Evolutionary conservation across 2,113 vertebrate genomes (phyloP), one percentile per base, ranked within the genome.

Genomic region (Sardina pilchardus): DNA sequence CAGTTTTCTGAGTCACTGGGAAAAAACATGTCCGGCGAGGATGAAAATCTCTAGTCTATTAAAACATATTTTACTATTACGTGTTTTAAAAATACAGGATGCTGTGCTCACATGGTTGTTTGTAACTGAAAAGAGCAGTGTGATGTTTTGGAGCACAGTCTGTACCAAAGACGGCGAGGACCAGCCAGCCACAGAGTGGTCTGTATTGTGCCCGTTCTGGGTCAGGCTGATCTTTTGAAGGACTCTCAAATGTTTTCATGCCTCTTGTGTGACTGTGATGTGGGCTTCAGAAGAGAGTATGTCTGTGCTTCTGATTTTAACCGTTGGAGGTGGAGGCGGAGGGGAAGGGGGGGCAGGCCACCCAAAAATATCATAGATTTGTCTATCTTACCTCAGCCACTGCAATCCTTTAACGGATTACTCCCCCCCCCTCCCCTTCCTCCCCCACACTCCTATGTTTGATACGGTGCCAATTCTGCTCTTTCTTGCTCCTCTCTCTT

Each of bases 381-480:
- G 21, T 71, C 47, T 67, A 30, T 26, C 39, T 87, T 30, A 84
- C 56, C 75, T 84, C 80, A 82, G 80, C 82, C 78, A 78, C 86
- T 83, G 78, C 59, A 84, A 86, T 86, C 80, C 88, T 78, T 81
- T 89, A 48, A 83, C 53, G n/a, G 82, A 87, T 85, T 85, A 89
- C 53, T 59, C 39, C 34, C 81, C 50, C 75, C 17, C 71, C 85
- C 48, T 42, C 24, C n/a, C n/a, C n/a, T n/a, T 12, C 50, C 67
- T 81, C 19, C 87, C 44, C 80, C 5, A 19, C 56, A 39, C 83
- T 24, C 42, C 83, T 21, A 7, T 2, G 50, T 89, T 75, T 89
- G 85, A 88, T 86, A 89, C 81, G 80, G 50, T 86, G 81, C 86
- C 87, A 86, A 39, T 78, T 78, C 39, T 78, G 30, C 10, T 71